phyloP scores from a whole-genome alignment of 1,140 invertebrate species.

The Micrasema longulum region DNA sequence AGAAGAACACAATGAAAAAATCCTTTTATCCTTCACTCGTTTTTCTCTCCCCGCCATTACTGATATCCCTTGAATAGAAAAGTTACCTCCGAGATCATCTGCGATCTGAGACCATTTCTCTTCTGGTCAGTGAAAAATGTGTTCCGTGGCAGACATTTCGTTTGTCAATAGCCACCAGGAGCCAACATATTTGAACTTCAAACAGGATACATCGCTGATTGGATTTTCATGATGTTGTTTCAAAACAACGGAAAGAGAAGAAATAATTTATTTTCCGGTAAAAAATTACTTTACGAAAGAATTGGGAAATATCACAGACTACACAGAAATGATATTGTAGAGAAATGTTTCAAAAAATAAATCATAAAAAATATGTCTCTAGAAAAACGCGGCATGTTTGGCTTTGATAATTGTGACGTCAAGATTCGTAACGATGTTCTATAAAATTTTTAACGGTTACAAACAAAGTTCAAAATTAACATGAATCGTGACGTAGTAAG shows the following conservation, averaged over 20 bases:
- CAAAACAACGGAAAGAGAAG: neutral
- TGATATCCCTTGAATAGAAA: slow-evolving; percentile 9
- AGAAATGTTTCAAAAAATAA: no score
- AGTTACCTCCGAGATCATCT: neutral
- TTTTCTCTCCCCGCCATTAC: slow-evolving; percentile 5
- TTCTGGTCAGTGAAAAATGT: slow-evolving; percentile 18
- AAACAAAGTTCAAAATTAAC: no score
- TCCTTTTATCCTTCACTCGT: slow-evolving; percentile 12
- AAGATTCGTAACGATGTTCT: no score
- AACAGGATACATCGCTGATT: no score
- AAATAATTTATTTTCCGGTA: neutral
- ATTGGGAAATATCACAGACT: neutral
- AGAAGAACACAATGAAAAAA: slow-evolving; percentile 5
- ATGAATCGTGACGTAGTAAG: no score
- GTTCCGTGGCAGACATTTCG: neutral
- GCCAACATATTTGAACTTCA: no score
- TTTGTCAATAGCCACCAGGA: neutral
- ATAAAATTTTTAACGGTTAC: no score
- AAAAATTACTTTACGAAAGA: neutral
- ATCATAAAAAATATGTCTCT: no score
- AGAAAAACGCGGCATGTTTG: no score
- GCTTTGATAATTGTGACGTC: no score
- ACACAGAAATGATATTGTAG: no score
- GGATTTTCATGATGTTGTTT: neutral
- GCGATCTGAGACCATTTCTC: neutral